A percentile compares a stretch with the other conserved stretches of the same genome.
Evolutionary conservation across 2,113 vertebrate species (phyloP).

Genomic region (Laticauda colubrina): DNA sequence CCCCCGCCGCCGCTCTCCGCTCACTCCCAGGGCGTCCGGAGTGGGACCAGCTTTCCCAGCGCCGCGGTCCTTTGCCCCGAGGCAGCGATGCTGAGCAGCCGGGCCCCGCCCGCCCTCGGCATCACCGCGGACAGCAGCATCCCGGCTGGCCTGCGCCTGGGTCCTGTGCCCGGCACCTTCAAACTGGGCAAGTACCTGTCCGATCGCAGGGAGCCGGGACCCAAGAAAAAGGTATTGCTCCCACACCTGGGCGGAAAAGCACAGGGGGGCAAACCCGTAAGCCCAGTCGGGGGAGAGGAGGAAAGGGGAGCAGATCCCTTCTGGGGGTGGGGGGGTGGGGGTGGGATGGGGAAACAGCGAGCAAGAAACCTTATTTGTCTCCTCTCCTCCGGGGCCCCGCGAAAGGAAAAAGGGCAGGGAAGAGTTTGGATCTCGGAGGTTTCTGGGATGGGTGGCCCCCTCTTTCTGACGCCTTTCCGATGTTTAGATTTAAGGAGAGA

Average conservation of each 20-base stretch:
- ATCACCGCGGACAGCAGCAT: constrained; percentile 92
- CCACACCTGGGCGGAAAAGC: neutral
- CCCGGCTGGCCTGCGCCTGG: constrained; percentile 90
- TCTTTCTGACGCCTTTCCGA: neutral
- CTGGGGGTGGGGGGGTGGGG: too few relatives aligned
- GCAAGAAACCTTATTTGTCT: neutral
- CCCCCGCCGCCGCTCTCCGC: constrained; percentile 51
- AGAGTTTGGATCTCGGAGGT: neutral
- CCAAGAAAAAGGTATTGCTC: constrained; percentile 90
- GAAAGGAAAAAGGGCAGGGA: neutral
- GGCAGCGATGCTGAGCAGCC: constrained; percentile 82
- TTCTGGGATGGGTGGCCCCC: neutral
- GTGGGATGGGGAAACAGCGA: neutral
- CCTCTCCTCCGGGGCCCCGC: neutral
- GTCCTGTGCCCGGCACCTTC: constrained; percentile 90
- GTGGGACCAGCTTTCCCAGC: constrained; percentile 64
- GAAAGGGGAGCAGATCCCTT: too few relatives aligned
- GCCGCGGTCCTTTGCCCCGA: constrained; percentile 63
- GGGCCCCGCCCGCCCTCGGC: constrained; percentile 81
- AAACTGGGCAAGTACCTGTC: constrained; percentile 96
- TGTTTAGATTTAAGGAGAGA: neutral
- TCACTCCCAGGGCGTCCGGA: constrained; percentile 14
- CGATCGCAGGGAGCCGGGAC: constrained; percentile 91
- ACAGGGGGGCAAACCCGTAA: too few relatives aligned
- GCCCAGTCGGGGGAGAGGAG: neutral